Evolutionary conservation across 2,888 invertebrate genomes (phyloP), one percentile per base, ranked within the genome.

Genomic region (Philopedon plagiatum): DNA sequence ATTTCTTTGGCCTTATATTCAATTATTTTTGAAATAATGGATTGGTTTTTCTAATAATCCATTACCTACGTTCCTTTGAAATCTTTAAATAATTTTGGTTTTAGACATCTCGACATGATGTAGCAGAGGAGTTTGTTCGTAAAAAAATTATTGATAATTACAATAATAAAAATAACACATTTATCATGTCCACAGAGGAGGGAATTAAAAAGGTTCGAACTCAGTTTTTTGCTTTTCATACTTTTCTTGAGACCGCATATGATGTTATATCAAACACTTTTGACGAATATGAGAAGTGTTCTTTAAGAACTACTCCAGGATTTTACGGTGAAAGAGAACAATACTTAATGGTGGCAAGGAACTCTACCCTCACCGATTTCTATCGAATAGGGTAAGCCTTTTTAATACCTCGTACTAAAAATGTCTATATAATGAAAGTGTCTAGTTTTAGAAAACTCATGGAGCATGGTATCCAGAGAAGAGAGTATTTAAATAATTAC

Each of bases 201-300:
- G 63, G 63, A 9, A 49, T 63, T 32, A 46, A 13, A 19, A 32
- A 51, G 23, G 49, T 63, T 11, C 44, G 15, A 49, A 37, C 26
- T 1, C 29, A 51, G 11, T 46, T 32, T 11, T 63, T 49, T 49
- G 49, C 63, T n/a, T 63, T 34, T 18, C 21, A 49, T 18, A 32
- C 46, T 11, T 51, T 13, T 18, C 34, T 51, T 21, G 46, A 32
- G 8, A 49, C 34, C 11, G 63, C 63, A 5, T 63, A 63, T 37
- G 46, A 63, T 49, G 11, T 63, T 1, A 63, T 63, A 9, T 7
- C 32, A 2, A 32, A 46, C 1, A 34, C 49, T 9, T 63, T 49
- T 23, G 26, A 63, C 1, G 63, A 63, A 23, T 29, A 63, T 13
- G 63, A 63, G 34, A 63, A 63, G 15, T 63, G 63, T 13, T 63